Percentiles rank a stretch among this genome's conserved stretches.
Evolutionary conservation across 2,888 invertebrate genomes (phyloP).

Genomic region (Hedya salicella): DNA sequence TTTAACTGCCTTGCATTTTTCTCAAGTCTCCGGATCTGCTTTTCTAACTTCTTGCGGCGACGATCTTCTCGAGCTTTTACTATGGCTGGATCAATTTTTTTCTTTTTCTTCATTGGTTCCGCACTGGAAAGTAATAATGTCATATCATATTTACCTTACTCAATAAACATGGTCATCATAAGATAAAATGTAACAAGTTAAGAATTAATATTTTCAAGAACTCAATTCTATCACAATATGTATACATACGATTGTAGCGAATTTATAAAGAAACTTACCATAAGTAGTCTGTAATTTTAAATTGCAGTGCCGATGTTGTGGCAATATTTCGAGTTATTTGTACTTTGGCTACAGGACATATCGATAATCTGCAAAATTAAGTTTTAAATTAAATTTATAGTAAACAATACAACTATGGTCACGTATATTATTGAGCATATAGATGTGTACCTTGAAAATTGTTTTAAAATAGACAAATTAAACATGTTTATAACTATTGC

Average conservation of each 20-base stretch:
- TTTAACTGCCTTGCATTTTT: slow-evolving; percentile 93
- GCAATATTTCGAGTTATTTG: slow-evolving; percentile 62
- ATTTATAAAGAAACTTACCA: slow-evolving; percentile 60
- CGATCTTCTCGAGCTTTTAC: slow-evolving; percentile 93
- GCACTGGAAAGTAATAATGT: slow-evolving; percentile 82
- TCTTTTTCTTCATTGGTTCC: slow-evolving; percentile 96
- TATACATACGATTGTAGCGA: no score
- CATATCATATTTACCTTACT: neutral
- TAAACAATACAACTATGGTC: neutral
- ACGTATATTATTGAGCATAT: neutral
- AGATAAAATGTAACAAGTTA: no score
- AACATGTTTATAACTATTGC: slow-evolving; percentile 55
- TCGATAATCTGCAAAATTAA: slow-evolving; percentile 63
- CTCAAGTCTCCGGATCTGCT: slow-evolving; percentile 92
- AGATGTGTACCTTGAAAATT: slow-evolving; percentile 65
- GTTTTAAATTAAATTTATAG: slow-evolving; percentile 22
- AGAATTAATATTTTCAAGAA: no score
- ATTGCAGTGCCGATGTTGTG: slow-evolving; percentile 64
- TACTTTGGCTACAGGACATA: slow-evolving; percentile 58
- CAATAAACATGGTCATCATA: no score
- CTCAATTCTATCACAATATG: no score
- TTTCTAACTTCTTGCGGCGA: slow-evolving; percentile 92
- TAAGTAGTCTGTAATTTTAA: slow-evolving; percentile 73
- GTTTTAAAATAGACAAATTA: slow-evolving; percentile 65
- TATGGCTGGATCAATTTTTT: slow-evolving; percentile 92